Base-by-base conservation (phyloP, 2,888 invertebrate genomes). In the Smittia aterrima region DNA sequence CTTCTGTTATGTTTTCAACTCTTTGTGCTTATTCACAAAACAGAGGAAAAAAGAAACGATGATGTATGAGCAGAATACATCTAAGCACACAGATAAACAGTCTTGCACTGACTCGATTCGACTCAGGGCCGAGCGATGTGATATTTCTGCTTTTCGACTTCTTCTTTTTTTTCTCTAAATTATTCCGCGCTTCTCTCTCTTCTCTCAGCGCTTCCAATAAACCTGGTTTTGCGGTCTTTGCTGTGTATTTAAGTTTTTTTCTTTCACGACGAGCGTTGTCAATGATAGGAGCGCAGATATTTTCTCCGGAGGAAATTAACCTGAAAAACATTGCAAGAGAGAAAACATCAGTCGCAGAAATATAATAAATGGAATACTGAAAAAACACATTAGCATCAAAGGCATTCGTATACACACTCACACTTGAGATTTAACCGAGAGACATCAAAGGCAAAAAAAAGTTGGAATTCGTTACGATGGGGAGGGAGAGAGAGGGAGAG, bases 91-190 rank as follows among this genome's bases (percentile, higher is more conserved):
- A 22, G 47, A 68, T 22, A 41, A 68, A 68, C 68, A 27, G 70
- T 54, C 70, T 53, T 70, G 53, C 70, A 70, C 70, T 70, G 70
- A 70, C 70, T 70, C 47, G 53, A 70, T 11, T 67, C 67, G 18
- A 27, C 24, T 40, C 32, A 18, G 66, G 66, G 24, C 18, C 32
- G 20, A 32, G 38, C 38, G 16, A 47, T n/a, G 32, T 32, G 66
- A 66, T 66, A 22, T 68, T 24, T 47, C 18, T 68, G 47, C 53
- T 67, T 25, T 67, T 18, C 24, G 18, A 7, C 22, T 16, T 22
- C 58, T 58, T 25, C 27, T 64, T 64, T 27, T 64, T 27, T 24
- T 25, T 16, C 24, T 25, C 32, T 6, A 11, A 3, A n/a, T 6
- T n/a, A 47, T 47, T 11, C 16, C 47, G 11, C 47, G 2, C n/a